phyloP scores from a whole-genome alignment of 2,888 invertebrate genomes.

The Erannis defoliaria region DNA sequence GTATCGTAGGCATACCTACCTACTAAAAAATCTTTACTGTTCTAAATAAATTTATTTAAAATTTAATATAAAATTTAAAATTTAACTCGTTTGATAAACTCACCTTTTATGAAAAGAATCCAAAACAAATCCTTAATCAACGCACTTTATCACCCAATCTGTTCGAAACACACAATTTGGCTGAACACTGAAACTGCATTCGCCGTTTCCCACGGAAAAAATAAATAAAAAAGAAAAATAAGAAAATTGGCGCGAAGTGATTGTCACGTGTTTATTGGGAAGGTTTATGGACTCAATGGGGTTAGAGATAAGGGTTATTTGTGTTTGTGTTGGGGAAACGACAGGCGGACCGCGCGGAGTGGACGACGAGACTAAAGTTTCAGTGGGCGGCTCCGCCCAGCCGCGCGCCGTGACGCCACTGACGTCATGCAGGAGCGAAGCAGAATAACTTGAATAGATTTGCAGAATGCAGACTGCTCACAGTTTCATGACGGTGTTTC shows the following conservation, averaged over 20 bases:
- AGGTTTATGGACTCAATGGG: slow-evolving; percentile 49
- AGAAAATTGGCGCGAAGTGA: slow-evolving; percentile 48
- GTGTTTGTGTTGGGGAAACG: slow-evolving; percentile 68
- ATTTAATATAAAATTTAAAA: background rate
- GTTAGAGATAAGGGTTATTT: slow-evolving; percentile 55
- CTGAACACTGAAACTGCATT: slow-evolving; percentile 63
- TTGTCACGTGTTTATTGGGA: slow-evolving; percentile 48
- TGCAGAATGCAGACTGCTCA: background rate
- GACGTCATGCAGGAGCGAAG: slow-evolving; percentile 72
- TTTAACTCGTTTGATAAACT: slow-evolving; percentile 12
- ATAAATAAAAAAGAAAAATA: slow-evolving; percentile 20
- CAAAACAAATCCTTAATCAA: slow-evolving; percentile 61
- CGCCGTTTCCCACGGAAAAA: slow-evolving; percentile 67
- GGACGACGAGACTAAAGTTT: slow-evolving; percentile 84
- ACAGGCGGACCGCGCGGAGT: slow-evolving; percentile 87
- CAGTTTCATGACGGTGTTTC: background rate
- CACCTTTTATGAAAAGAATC: slow-evolving; percentile 69
- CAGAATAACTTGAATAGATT: slow-evolving; percentile 39
- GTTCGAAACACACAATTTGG: slow-evolving; percentile 70
- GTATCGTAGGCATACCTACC: no score
- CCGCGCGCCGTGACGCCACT: slow-evolving; percentile 57
- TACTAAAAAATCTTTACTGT: no score
- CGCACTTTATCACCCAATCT: slow-evolving; percentile 56
- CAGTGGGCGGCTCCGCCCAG: slow-evolving; percentile 83
- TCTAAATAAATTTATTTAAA: no score